Evolutionary conservation across 2,113 vertebrate species (phyloP).

Genomic region (Sakesphorus luctuosus): DNA sequence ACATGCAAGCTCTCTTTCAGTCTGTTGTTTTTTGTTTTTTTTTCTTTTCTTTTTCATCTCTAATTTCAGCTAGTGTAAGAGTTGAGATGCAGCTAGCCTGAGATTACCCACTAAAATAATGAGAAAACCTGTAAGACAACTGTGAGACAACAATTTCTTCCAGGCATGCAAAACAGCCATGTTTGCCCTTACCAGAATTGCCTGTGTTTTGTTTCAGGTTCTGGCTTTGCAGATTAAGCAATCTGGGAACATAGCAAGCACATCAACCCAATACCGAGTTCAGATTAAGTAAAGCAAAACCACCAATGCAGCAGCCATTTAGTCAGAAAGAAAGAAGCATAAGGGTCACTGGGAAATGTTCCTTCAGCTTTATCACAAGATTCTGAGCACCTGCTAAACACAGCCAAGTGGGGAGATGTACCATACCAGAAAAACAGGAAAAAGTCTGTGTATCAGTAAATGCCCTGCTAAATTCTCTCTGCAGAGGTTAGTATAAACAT

Average conservation of each 20-base stretch:
- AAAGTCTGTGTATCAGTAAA: background rate
- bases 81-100: background rate
- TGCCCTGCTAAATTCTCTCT: background rate
- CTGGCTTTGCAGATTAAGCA: background rate
- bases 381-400: background rate
- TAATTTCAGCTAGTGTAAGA: background rate
- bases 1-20: background rate
- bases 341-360: background rate
- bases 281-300: background rate
- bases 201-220: background rate
- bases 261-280: background rate
- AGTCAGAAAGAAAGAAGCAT: background rate
- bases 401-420: rapidly evolving
- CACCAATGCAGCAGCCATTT: rapidly evolving
- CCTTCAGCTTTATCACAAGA: background rate
- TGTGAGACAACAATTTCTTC: background rate
- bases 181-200: background rate
- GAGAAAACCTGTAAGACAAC: background rate
- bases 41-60: background rate
- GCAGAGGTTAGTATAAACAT: background rate
- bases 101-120: background rate
- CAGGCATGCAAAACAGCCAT: background rate
- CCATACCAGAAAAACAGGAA: background rate
- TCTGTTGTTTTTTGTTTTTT: background rate
- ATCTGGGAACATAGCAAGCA: background rate